A percentile compares a stretch with the other conserved stretches of the same genome.
These are phyloP conservation scores for Saccostrea echinata DNA, from an alignment of 1,140 invertebrate species.

Conservation along the genomic window DNA sequence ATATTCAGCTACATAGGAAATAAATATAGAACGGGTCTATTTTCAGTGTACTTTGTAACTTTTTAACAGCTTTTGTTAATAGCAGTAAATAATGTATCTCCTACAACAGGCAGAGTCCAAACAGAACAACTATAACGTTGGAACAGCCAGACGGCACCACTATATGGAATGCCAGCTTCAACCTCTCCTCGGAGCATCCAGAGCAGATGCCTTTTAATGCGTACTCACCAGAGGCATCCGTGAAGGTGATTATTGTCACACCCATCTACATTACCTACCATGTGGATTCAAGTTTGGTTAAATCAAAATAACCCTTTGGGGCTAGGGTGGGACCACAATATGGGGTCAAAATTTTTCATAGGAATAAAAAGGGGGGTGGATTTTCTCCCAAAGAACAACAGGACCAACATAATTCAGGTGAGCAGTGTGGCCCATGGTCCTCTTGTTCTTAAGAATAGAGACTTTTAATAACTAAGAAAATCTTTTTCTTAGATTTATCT, in stretches of 20 bases:
- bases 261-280: too few species aligned
- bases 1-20: not conserved
- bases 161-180: slow-evolving; percentile 68
- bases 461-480: too few species aligned
- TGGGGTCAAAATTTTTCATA: too few species aligned
- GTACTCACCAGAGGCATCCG: slow-evolving; percentile 64
- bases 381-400: too few species aligned
- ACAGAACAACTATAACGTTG: slow-evolving; percentile 24
- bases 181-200: slow-evolving; percentile 67
- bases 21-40: not conserved
- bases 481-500: too few species aligned
- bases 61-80: not conserved
- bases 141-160: slow-evolving; percentile 50
- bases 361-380: too few species aligned
- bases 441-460: too few species aligned
- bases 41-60: not conserved
- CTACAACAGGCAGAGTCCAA: slow-evolving; percentile 12
- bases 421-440: too few species aligned
- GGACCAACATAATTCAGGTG: too few species aligned
- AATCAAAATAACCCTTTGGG: too few species aligned
- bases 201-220: slow-evolving; percentile 77
- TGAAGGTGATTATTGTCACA: slow-evolving; percentile 41
- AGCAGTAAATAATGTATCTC: not conserved
- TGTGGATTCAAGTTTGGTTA: too few species aligned
- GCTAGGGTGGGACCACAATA: too few species aligned